Conservation (phyloP, 2,888 invertebrate species). For the Magallana nippona region DNA sequence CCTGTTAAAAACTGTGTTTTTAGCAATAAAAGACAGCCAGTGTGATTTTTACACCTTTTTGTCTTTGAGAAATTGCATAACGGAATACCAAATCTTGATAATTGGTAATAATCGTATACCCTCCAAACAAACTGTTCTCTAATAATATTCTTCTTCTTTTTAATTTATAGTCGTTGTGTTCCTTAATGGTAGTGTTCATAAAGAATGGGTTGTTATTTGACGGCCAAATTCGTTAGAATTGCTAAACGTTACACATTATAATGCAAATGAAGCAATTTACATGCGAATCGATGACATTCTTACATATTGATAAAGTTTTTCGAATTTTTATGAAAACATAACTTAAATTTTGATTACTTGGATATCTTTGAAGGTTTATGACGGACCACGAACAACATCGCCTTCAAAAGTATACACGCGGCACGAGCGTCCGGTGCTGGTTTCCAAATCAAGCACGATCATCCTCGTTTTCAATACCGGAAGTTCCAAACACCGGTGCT, state of each 20-base stretch:
- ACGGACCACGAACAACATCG: conserved; percentile 65
- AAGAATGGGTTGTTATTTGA: neutral
- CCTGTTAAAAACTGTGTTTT: neutral
- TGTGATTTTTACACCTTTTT: neutral
- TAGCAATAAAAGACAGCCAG: neutral
- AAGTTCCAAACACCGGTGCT: conserved; percentile 58
- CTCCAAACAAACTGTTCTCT: neutral
- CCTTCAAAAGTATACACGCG: conserved; percentile 64
- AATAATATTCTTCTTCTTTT: neutral
- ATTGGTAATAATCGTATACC: neutral
- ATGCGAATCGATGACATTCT: neutral
- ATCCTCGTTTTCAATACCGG: conserved; percentile 72
- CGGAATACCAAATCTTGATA: neutral
- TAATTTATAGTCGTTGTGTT: neutral
- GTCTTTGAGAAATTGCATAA: neutral
- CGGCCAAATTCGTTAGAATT: too few relatives aligned
- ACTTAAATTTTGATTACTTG: neutral
- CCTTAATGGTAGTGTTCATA: neutral
- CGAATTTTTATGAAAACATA: neutral
- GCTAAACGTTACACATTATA: too few relatives aligned
- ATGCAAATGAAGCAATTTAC: too few relatives aligned
- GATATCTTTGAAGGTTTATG: conserved; percentile 66
- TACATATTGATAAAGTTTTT: neutral
- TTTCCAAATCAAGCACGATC: conserved; percentile 69
- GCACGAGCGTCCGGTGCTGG: conserved; percentile 65